Evolutionary conservation across 2,888 invertebrate species (phyloP), one percentile per base, ranked within the genome.

Genomic region (Chrysolina oricalcia): DNA sequence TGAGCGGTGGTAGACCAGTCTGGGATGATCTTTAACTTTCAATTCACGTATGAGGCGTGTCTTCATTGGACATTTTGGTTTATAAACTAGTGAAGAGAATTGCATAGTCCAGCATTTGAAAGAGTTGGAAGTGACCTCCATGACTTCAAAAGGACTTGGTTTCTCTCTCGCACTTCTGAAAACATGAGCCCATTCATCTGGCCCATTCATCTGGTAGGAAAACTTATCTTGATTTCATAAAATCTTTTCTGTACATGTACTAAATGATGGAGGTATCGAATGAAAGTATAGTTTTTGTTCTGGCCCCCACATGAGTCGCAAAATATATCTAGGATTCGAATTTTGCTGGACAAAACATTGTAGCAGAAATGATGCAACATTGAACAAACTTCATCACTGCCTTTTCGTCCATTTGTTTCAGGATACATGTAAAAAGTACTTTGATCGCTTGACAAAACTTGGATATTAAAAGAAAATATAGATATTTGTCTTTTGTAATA

Each of bases 141-240:
- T n/a, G n/a, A n/a, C n/a, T n/a, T n/a, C n/a, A n/a, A n/a, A n/a
- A n/a, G n/a, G n/a, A n/a, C n/a, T n/a, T n/a, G n/a, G n/a, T n/a
- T n/a, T n/a, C n/a, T n/a, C n/a, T n/a, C n/a, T n/a, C n/a, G n/a
- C n/a, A n/a, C n/a, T n/a, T n/a, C n/a, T n/a, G n/a, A n/a, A n/a
- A n/a, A n/a, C 74, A 41, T 76, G 75, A 67, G 56, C 43, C 81
- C 81, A 82, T 43, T 82, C 80, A 17, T 71, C 40, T 41, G 83
- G 81, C 8, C 84, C 84, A 75, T 83, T 6, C 84, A 83, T 72
- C 83, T 76, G 11, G 83, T 75, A 21, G 84, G 83, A 77, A 83
- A 85, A 27, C 80, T 82, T n/a, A 85, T 65, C 66, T 79, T 80
- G 19, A 81, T 72, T 46, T 65, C 72, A 65, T 84, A 82, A 8